These are phyloP conservation scores for Enteromius afrohamiltoni DNA, from an alignment of 2,797 vertebrate species.

Conservation along the genomic window DNA sequence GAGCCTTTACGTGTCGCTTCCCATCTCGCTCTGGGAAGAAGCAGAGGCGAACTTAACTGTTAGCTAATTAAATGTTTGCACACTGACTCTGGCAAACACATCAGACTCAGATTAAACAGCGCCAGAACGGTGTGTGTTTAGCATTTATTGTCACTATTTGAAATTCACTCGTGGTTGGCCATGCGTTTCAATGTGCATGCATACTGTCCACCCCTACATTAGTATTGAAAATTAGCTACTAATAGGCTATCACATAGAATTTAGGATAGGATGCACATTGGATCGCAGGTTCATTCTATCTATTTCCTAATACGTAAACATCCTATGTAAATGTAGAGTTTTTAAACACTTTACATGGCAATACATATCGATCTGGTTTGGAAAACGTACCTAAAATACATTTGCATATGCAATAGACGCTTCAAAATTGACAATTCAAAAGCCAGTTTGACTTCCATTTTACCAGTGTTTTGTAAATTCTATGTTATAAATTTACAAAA, in stretches of 20 bases:
- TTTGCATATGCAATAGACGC: background rate
- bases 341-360: background rate
- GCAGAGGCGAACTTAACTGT: constrained; percentile 59
- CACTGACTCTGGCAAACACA: background rate
- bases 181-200: too few species aligned
- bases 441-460: background rate
- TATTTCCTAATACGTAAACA: background rate
- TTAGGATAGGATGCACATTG: too few species aligned
- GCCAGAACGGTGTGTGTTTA: background rate
- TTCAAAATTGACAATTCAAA: background rate
- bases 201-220: too few species aligned
- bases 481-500: background rate
- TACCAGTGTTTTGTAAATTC: background rate
- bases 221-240: too few species aligned
- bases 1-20: constrained; percentile 33
- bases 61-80: constrained; percentile 63
- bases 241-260: too few species aligned
- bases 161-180: background rate
- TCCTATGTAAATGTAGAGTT: background rate
- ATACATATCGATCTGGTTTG: background rate
- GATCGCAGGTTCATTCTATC: background rate
- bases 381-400: background rate
- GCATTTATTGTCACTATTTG: background rate
- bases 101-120: background rate
- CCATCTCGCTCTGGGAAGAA: constrained; percentile 48